Evolutionary conservation across 2,113 vertebrate species (phyloP), one percentile per base, ranked within the genome.

Genomic region (Onychostruthus taczanowskii): DNA sequence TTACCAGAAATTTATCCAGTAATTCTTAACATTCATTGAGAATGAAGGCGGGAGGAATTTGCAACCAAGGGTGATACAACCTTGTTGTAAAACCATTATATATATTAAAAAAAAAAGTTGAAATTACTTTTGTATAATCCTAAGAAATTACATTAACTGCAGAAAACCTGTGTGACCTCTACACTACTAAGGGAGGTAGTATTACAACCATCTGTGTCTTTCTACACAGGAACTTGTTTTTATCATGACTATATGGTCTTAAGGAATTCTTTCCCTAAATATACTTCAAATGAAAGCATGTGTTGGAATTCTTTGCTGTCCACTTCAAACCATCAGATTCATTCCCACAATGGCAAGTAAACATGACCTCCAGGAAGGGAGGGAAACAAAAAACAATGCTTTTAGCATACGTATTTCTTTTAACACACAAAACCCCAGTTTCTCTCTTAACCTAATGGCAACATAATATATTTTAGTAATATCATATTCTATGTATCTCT

Each of bases 311-410:
- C 90, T 95, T 90, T 66, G 81, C 90, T 97, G 95, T 94, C 90
- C 89, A 56, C 83, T 96, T 97, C 94, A 98, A 98, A 98, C 96
- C 85, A 95, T 90, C 95, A 86, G 56, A 96, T 89, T 80, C 56
- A 83, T 97, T 98, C 94, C 94, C 92, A 86, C 53, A 87, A 53
- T 75, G 67, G 86, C 56, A 30, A 95, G 95, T 94, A 98, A 98
- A 98, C 93, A 95, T 84, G 96, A 97, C 94, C 96, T 96, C 95
- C 87, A 82, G 72, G 91, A 96, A 96, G 72, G 59, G 56, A 59
- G 5, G 61, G 50, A 81, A 86, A 88, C 31, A 46, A 80, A 89
- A 81, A 35, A 8, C 39, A 46, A 69, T 41, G 61, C 16, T 86
- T 66, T 41, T 81, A 69, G 63, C 73, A 80, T 31, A 94, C 67